A percentile compares a stretch with the other conserved stretches of the same genome.
Conservation (phyloP, 2,888 invertebrate species). For the Callosobruchus maculatus region DNA sequence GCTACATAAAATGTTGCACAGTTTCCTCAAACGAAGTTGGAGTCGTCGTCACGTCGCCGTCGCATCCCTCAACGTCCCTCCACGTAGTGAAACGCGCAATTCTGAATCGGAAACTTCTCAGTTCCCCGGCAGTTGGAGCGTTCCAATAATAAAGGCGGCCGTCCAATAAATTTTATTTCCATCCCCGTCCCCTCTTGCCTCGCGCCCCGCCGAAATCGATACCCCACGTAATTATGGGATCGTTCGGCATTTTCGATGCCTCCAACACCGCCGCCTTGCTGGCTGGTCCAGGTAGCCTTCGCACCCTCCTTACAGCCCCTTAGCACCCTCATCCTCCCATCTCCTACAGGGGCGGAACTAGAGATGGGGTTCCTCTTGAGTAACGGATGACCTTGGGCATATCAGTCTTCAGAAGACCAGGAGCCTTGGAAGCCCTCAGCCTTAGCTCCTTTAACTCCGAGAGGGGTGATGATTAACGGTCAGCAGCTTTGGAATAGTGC, state of each 20-base stretch:
- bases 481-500: too few species aligned
- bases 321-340: not conserved
- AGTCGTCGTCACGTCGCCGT: not conserved
- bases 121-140: not conserved
- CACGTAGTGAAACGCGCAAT: not conserved
- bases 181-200: conserved; percentile 9
- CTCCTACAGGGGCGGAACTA: not conserved
- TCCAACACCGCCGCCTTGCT: conserved; percentile 7
- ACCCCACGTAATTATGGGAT: conserved; percentile 36
- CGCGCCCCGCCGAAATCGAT: conserved; percentile 20
- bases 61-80: not conserved
- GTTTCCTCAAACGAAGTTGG: not conserved
- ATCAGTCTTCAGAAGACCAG: too few species aligned
- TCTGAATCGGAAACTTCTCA: not conserved
- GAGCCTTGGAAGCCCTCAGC: too few species aligned
- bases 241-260: conserved; percentile 26
- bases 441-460: too few species aligned
- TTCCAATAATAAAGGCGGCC: not conserved
- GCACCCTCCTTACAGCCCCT: not conserved
- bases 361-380: too few species aligned
- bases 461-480: too few species aligned
- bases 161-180: not conserved
- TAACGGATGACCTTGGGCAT: too few species aligned
- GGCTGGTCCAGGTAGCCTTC: not conserved
- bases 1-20: not conserved